These are phyloP conservation scores for Hippocampus abdominalis DNA, from an alignment of 2,113 vertebrate species.

Conservation along the genomic window DNA sequence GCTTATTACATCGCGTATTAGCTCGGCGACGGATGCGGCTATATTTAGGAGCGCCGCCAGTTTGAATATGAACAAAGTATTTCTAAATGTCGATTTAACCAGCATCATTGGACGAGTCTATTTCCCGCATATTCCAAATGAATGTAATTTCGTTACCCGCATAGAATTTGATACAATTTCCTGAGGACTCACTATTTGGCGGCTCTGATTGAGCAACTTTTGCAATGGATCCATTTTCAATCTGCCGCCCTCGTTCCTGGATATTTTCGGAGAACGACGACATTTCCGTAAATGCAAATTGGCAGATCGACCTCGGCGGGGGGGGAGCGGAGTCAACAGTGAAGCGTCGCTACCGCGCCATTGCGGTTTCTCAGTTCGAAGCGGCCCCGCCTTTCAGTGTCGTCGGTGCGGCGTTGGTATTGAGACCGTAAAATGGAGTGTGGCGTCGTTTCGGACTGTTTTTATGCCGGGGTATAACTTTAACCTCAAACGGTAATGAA, in stretches of 20 bases:
- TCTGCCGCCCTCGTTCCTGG: neutral
- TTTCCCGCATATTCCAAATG: neutral
- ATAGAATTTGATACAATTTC: neutral
- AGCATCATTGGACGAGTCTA: neutral
- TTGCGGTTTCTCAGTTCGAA: too few species aligned
- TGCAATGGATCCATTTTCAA: too few species aligned
- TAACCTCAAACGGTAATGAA: neutral
- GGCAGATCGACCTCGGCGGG: neutral
- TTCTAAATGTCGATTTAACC: neutral
- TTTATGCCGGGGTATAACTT: neutral
- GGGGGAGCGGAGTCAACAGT: too few species aligned
- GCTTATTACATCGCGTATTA: constrained; percentile 52
- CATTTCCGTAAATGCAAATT: neutral
- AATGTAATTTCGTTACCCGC: neutral
- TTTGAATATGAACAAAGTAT: neutral
- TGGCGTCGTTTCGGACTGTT: neutral
- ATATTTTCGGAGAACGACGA: neutral
- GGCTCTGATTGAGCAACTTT: too few species aligned
- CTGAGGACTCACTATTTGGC: neutral
- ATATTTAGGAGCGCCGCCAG: neutral
- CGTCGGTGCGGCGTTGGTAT: neutral
- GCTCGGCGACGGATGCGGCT: constrained; percentile 7
- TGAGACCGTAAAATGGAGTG: neutral
- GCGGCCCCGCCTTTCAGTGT: neutral
- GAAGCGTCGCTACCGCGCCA: too few species aligned